These are phyloP conservation scores for Cinclus mexicanus DNA, from an alignment of 2,113 vertebrate species.

Conservation along the genomic window DNA sequence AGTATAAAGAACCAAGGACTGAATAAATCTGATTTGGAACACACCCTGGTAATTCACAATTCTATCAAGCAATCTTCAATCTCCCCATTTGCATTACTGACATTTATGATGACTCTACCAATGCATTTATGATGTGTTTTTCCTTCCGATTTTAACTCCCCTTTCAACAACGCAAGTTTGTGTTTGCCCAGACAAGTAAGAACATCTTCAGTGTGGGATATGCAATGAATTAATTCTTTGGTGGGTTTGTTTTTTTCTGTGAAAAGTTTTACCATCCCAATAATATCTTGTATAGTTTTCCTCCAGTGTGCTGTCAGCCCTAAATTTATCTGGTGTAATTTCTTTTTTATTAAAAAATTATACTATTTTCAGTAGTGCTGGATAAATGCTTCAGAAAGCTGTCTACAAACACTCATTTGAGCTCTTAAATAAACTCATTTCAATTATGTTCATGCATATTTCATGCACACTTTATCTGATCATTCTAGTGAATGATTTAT, in stretches of 20 bases:
- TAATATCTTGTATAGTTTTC: neutral
- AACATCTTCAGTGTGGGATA: constrained; percentile 19
- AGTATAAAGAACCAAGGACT: neutral
- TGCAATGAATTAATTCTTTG: constrained; percentile 9
- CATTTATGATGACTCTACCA: constrained; percentile 12
- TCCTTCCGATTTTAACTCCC: constrained; percentile 41
- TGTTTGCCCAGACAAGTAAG: constrained; percentile 56
- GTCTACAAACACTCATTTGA: neutral
- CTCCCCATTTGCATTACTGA: constrained; percentile 39
- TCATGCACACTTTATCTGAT: constrained; percentile 27
- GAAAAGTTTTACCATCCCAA: constrained; percentile 7
- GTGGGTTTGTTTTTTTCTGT: neutral
- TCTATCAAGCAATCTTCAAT: constrained; percentile 13
- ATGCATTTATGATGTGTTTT: neutral
- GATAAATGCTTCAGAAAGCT: neutral
- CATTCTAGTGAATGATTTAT: constrained; percentile 30
- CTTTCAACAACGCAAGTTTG: constrained; percentile 29
- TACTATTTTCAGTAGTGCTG: neutral
- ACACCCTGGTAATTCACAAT: constrained; percentile 57
- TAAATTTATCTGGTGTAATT: neutral
- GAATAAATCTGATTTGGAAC: constrained; percentile 55
- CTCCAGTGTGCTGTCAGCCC: neutral
- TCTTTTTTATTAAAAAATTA: neutral
- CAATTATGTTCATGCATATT: constrained; percentile 23
- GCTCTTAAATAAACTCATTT: constrained; percentile 51